Base-by-base conservation (phyloP, 1,140 invertebrate genomes). In the Trichoplusia ni region DNA sequence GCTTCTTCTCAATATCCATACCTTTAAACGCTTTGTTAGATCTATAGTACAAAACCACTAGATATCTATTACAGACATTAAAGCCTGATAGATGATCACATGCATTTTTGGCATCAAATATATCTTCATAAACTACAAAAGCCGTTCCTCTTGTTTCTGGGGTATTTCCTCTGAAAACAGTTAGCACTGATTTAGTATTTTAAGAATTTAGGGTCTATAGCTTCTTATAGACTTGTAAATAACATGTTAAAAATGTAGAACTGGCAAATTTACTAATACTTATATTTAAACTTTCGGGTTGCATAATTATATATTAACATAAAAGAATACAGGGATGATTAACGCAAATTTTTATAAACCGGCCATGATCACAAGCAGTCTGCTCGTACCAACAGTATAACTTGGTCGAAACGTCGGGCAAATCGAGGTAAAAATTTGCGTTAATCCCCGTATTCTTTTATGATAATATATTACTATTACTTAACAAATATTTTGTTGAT, bases 101-200 rank as follows among this genome's bases (percentile, higher is more conserved):
- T 6, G 99, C 99, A 93, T 99, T 99, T 91, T 99, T 99, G 0
- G 98, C 99, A 94, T 99, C 99, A 93, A 99, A 99, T 76, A 99
- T 99, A 85, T 99, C 99, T 92, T 99, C 99, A 91, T 99, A 99
- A 0, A 99, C 98, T 44, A 99, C 98, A 94, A 99, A 99, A 13
- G 99, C 99, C 51, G 98, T 99, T 37, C 99, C 99, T 91, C 97
- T 95, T 0, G 98, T 99, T 91, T 99, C 98, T 16, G 98, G 95
- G 18, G 98, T 99, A 75, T 99, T 99, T 1, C 99, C 99, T 23
- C 97, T 98, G 86, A 65, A 58, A 68, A 75, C 46, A 78, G 44
- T 69, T 16, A 13, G 16, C 4, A 8, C 13, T 0, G 27, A 27
- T 14, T 8, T 27, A 16, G 1, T 6, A 14, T 13, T 46, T 25